phyloP scores from a whole-genome alignment of 2,888 invertebrate genomes.

The Perizoma flavofasciatum region DNA sequence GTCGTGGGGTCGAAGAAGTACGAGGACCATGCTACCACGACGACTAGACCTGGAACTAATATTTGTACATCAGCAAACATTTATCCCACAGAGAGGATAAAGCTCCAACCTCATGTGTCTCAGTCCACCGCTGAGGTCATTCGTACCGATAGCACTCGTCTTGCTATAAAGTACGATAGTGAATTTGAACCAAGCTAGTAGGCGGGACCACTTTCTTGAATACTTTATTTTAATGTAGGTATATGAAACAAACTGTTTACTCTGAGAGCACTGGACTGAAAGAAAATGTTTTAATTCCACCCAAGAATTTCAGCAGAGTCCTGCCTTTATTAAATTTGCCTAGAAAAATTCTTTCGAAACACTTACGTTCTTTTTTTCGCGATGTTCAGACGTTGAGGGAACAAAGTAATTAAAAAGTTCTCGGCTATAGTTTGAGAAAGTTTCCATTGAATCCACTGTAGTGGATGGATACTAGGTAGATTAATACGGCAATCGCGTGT shows the following conservation, averaged over 20 bases:
- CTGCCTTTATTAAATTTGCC: constrained; percentile 37
- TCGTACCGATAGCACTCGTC: too few species aligned
- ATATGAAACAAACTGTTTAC: neutral
- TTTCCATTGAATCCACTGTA: constrained; percentile 41
- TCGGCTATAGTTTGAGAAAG: constrained; percentile 51
- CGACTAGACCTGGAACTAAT: too few species aligned
- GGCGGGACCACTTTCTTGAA: too few species aligned
- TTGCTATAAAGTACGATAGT: too few species aligned
- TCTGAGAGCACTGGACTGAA: constrained; percentile 18
- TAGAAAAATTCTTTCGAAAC: constrained; percentile 45
- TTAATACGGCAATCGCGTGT: constrained; percentile 60
- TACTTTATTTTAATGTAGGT: neutral
- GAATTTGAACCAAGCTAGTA: too few species aligned
- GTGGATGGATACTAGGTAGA: constrained; percentile 44
- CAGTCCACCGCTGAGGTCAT: too few species aligned
- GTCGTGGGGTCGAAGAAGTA: too few species aligned
- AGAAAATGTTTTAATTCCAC: constrained; percentile 32
- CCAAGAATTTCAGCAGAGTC: constrained; percentile 34
- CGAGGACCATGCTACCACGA: too few species aligned
- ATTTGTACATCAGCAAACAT: too few species aligned
- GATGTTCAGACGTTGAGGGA: constrained; percentile 53
- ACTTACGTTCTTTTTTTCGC: constrained; percentile 47
- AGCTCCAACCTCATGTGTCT: too few species aligned
- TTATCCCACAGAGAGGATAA: too few species aligned
- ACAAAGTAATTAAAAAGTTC: constrained; percentile 67